These are phyloP conservation scores for Lepidurus apus DNA, from an alignment of 1,140 invertebrate genomes.

Conservation along the genomic window DNA sequence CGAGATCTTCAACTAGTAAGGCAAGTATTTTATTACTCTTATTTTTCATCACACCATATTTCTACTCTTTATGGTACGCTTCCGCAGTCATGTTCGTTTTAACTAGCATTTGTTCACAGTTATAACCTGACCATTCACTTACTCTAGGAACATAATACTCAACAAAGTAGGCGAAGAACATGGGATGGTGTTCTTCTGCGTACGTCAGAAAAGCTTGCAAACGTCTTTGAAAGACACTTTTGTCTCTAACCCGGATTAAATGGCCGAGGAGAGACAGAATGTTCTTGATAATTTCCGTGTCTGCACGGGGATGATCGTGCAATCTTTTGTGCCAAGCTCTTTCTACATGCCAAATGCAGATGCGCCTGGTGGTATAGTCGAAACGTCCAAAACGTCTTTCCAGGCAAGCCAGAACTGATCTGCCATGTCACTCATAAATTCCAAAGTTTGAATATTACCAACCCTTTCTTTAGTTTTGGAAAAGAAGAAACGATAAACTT, in stretches of 20 bases:
- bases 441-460: neutral
- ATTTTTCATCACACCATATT: neutral
- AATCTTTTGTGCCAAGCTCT: slow-evolving; percentile 20
- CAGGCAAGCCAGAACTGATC: too few species aligned
- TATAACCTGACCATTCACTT: too few species aligned
- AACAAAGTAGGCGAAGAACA: neutral
- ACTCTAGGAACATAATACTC: neutral
- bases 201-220: slow-evolving; percentile 10
- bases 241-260: neutral
- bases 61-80: neutral
- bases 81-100: too few species aligned
- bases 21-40: neutral
- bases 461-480: neutral
- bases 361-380: too few species aligned
- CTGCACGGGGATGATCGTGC: neutral
- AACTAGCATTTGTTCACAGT: too few species aligned
- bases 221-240: neutral
- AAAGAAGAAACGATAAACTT: neutral
- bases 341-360: too few species aligned
- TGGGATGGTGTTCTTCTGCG: neutral
- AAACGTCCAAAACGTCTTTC: too few species aligned
- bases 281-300: neutral
- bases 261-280: neutral
- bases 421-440: too few species aligned
- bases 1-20: neutral